Conservation (phyloP, 1,140 invertebrate genomes). For the Protaetia brevitarsis region DNA sequence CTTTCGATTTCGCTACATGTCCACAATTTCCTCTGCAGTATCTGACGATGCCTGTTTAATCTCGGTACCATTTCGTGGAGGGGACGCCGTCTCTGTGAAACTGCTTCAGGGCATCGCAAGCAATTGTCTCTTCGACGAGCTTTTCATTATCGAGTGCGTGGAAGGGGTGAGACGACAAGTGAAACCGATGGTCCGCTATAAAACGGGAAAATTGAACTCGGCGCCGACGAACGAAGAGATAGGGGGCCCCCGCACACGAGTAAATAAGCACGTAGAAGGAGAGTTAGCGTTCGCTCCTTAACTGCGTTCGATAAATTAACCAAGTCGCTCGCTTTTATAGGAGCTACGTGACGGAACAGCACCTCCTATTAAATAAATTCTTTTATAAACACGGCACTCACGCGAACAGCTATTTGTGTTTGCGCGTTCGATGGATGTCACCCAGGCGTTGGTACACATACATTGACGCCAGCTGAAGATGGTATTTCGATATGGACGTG, state of each 20-base stretch:
- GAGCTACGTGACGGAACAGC: not conserved
- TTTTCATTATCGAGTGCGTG: not conserved
- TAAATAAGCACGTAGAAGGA: not conserved
- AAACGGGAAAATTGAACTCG: not conserved
- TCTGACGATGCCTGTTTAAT: no score
- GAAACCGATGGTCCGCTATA: not conserved
- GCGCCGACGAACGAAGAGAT: not conserved
- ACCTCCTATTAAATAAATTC: not conserved
- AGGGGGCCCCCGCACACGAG: not conserved
- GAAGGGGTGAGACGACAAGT: not conserved
- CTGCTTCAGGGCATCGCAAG: not conserved
- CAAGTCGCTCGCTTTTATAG: not conserved
- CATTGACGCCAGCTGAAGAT: no score
- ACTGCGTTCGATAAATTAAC: conserved; percentile 8
- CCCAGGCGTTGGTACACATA: no score
- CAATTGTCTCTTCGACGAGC: not conserved
- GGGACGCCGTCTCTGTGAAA: not conserved
- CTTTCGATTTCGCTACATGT: no score
- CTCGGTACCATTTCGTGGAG: no score
- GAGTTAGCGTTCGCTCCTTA: no score
- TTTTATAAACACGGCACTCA: not conserved
- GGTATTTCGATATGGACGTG: no score
- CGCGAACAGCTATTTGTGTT: no score
- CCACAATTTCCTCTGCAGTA: no score
- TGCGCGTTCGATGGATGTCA: no score